Evolutionary conservation across 2,888 invertebrate species (phyloP), one percentile per base, ranked within the genome.

Genomic region (Megastigmus dorsalis): DNA sequence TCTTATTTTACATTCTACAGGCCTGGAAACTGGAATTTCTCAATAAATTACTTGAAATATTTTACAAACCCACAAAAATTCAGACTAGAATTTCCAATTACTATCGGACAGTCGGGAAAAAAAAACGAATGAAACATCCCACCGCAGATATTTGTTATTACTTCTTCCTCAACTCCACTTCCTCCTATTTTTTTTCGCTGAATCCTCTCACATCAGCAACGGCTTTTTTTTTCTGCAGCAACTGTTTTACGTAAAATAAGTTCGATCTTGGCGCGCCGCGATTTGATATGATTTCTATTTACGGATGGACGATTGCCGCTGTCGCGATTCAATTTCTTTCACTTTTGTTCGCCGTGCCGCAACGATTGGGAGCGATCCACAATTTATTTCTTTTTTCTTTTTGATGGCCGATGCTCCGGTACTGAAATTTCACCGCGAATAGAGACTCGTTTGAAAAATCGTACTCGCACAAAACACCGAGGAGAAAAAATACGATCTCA

Each of bases 241-340:
- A n/a, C n/a, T 7, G 15, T 23, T 57, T 67, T 67, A 57, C 55
- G 36, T 54, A 57, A 59, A 52, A 38, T 36, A 10, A 74, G 48
- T 30, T 55, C 45, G 43, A 57, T 33, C n/a, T 9, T n/a, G 15
- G 50, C 36, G 66, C 48, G 30, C 65, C 75, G 20, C 59, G 75
- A 76, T 79, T 80, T 78, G 74, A 72, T 79, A 77, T 78, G 79
- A 81, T 80, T 81, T 82, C 78, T 79, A 75, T 83, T 83, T 68
- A 80, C 79, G 80, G 80, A 74, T 79, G 76, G 70, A n/a, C 73
- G 75, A 77, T 68, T 59, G 50, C 7, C 38, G 50, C 30, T 43
- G 15, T 9, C 30, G 30, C 10, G 60, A 52, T 26, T 50, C 38
- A 15, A 52, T 65, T 50, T 38, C 26, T 26, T 38, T 23, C n/a